phyloP scores from a whole-genome alignment of 2,797 vertebrate species.

The Chloroceryle amazona region DNA sequence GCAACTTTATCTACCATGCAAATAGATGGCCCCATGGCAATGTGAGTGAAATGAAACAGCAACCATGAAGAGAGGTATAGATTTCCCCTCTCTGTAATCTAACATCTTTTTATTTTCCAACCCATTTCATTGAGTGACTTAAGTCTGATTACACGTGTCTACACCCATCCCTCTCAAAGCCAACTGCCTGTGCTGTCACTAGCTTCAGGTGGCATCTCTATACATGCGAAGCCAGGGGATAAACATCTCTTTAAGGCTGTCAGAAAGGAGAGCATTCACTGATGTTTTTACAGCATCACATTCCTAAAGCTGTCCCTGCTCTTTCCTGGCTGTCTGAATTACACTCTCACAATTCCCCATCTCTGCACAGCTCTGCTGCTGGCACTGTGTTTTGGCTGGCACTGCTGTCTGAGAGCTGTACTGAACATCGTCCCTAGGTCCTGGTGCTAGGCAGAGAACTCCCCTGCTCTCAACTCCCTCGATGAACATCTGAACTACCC shows the following conservation, averaged over 20 bases:
- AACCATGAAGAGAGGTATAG: background rate
- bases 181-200: background rate
- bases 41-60: background rate
- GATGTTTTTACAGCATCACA: background rate
- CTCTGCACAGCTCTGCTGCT: background rate
- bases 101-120: background rate
- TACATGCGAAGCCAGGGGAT: background rate
- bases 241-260: background rate
- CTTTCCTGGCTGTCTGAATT: background rate
- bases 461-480: background rate
- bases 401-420: background rate
- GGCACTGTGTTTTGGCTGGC: background rate
- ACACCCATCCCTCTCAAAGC: background rate
- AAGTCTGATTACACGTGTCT: background rate
- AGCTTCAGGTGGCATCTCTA: background rate
- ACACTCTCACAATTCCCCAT: background rate
- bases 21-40: fast-evolving
- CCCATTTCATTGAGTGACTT: background rate
- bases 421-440: background rate
- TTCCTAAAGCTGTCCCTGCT: background rate
- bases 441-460: background rate
- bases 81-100: background rate
- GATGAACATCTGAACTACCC: background rate
- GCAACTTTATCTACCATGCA: background rate
- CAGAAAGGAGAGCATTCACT: background rate